Evolutionary conservation across 2,797 vertebrate genomes (phyloP), one percentile per base, ranked within the genome.

Genomic region (Hydrophis major): DNA sequence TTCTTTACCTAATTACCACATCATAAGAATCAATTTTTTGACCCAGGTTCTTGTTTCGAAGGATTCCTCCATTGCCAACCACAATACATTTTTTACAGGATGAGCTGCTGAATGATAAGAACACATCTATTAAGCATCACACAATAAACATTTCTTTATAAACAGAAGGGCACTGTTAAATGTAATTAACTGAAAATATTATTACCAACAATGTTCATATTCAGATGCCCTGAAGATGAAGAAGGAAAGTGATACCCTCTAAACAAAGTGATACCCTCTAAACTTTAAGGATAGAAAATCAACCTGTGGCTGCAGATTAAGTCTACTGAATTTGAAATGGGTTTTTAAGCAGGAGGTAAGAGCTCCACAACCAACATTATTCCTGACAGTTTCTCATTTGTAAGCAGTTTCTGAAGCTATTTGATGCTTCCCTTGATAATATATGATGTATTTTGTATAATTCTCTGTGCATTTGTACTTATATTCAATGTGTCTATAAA

Each of bases 21-120:
- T 98, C 98, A 55, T 98, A 98, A 0, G 98, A 97, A 95, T 98
- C 98, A 57, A 98, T 98, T 94, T 96, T 98, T 95, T 97, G 96
- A 78, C 98, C 98, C 86, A 98, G 92, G 0, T 97, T 98, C 95
- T 97, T 98, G 94, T 98, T 98, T 96, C 98, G 96, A 95, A 98
- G 97, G 5, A 98, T 93, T 93, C 97, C 98, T 95, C 98, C 98
- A 32, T 98, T 98, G 87, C 98, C 98, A 0, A 98, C 97, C 90
- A 98, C 98, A 90, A 98, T 87, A 63, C 98, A 98, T 61, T 95
- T 97, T 92, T 97, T 97, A 95, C 98, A 98, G 1, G 97, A 93
- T 90, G 96, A 11, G 4, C 98, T 98, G 96, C n/a, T 56, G 93
- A 95, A 91, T 60, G 96, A 95, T 96, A 0, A 94, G 12, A 96